phyloP scores from a whole-genome alignment of 2,797 vertebrate genomes.

The Halcyon chelicuti region DNA sequence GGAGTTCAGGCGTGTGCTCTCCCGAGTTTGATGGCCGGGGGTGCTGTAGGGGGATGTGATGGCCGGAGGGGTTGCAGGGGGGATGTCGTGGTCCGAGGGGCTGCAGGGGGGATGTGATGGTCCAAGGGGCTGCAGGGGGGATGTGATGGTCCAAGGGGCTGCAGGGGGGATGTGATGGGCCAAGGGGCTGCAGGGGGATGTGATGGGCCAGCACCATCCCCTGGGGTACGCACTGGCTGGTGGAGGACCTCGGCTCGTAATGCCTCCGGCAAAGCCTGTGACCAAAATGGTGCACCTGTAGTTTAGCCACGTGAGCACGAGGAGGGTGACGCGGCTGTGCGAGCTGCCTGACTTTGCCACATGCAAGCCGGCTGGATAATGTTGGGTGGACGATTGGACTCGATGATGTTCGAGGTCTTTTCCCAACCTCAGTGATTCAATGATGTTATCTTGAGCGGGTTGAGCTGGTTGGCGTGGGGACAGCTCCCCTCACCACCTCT shows the following conservation, averaged over 20 bases:
- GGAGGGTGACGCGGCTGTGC: accelerated
- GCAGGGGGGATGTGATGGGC: background rate
- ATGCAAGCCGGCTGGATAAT: background rate
- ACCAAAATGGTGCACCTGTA: background rate
- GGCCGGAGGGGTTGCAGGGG: too few species aligned
- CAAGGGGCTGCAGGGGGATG: background rate
- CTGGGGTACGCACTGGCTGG: background rate
- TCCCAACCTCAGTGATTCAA: background rate
- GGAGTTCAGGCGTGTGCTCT: too few species aligned
- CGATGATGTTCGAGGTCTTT: background rate
- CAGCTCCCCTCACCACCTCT: background rate
- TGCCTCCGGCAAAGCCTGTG: background rate
- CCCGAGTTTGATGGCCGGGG: too few species aligned
- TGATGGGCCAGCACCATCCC: accelerated
- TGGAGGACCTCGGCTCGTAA: background rate
- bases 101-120: too few species aligned
- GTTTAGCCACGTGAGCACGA: accelerated
- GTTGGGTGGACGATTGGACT: background rate
- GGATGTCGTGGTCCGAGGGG: too few species aligned
- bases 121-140: too few species aligned
- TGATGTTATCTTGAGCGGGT: background rate
- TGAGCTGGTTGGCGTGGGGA: background rate
- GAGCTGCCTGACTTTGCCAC: background rate
- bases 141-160: accelerated
- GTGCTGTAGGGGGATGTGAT: too few species aligned